Evolutionary conservation across 2,797 vertebrate species (phyloP), one percentile per base, ranked within the genome.

Genomic region (Diplodus sargus): DNA sequence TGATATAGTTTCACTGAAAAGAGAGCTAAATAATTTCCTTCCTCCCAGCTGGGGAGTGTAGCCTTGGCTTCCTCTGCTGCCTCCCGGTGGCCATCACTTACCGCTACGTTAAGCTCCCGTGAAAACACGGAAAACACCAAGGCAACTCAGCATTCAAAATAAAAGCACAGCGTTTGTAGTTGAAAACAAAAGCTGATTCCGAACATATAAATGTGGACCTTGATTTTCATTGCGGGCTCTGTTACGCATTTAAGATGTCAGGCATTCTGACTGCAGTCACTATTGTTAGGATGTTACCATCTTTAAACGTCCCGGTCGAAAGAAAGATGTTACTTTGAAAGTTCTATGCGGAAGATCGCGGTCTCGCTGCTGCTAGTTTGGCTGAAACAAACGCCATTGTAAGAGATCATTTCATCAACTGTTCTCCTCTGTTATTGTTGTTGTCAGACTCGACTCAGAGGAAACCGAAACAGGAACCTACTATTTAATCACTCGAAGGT

Each of bases 301-400:
- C 1, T 28, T 28, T 25, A 65, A 65, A 66, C 11, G 2, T 3
- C 9, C 3, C 5, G 11, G 16, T n/a, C 12, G 10, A 1, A 15
- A 12, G 34, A 17, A 34, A 59, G 18, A 0, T 1, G 74, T 86
- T 84, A 81, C 39, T 89, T 74, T 86, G 79, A 89, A 87, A 60
- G 58, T 67, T 4, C 0, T 0, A 0, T 61, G 7, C 74, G 71
- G 88, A 86, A 84, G 3, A 0, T 0, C 6, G 4, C 0, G 16
- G 14, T n/a, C 0, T 61, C 18, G 11, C 28, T 10, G 11, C 17
- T 2, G 17, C 11, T n/a, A 22, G 4, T 51, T 60, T 58, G 0
- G 8, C 13, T 1, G 3, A 16, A 18, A 16, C 20, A 48, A 75
- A 57, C 64, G 45, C 58, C 28, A n/a, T 58, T 53, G 39, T 14